Conservation (phyloP, 2,113 vertebrate genomes). For the Sebastes fasciatus region DNA sequence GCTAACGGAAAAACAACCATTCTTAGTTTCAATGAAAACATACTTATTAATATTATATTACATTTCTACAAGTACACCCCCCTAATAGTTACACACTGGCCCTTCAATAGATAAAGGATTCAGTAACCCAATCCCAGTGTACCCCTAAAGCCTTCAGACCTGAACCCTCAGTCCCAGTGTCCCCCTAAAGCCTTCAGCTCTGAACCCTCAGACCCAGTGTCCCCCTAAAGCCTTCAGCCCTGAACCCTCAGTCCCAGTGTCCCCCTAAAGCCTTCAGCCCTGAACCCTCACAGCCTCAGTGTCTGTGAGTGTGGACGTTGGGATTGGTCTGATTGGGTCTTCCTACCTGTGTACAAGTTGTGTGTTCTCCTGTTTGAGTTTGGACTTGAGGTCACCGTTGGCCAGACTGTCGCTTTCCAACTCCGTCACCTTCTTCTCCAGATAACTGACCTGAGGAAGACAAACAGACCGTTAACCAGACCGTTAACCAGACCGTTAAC, state of each 20-base stretch:
- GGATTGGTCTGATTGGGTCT: not conserved
- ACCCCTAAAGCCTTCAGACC: no score
- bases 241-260: no score
- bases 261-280: no score
- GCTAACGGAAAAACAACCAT: no score
- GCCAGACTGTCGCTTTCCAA: slow-evolving; percentile 93
- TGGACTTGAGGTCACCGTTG: slow-evolving; percentile 93
- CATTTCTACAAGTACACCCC: not conserved
- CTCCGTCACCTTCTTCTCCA: slow-evolving; percentile 97
- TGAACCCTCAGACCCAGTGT: no score
- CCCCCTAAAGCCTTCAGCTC: no score
- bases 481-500: no score
- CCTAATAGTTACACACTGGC: not conserved
- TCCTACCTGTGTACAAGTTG: slow-evolving; percentile 95
- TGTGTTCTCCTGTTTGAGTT: slow-evolving; percentile 95
- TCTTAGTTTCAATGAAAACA: no score
- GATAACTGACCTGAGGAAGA: slow-evolving; percentile 89
- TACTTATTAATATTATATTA: not conserved
- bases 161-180: no score
- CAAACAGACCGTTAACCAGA: not conserved
- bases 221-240: no score
- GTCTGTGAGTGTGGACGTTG: no score
- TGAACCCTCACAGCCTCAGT: no score
- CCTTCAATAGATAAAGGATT: not conserved
- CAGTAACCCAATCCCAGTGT: not conserved